A percentile compares a stretch with the other conserved stretches of the same genome.
Conservation (phyloP, 2,888 invertebrate species). For the Volucella zonaria region DNA sequence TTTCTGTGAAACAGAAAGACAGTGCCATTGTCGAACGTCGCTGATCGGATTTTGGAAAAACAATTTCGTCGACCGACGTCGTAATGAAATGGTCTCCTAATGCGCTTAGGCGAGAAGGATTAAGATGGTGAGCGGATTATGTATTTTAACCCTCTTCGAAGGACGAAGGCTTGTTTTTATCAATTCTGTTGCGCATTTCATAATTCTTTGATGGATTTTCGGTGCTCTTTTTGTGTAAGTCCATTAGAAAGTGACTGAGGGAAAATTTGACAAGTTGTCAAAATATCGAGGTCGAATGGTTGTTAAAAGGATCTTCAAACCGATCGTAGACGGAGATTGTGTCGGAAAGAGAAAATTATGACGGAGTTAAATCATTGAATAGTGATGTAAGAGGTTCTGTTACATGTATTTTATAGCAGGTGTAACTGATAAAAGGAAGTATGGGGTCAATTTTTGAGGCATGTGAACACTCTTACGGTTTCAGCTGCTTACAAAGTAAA, state of each 20-base stretch:
- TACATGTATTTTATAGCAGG: too few relatives aligned
- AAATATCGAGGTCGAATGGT: slow-evolving; percentile 32
- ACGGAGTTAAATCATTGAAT: background rate
- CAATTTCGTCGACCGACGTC: slow-evolving; percentile 6
- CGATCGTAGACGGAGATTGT: slow-evolving; percentile 5
- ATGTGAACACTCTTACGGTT: too few relatives aligned
- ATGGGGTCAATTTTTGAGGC: too few relatives aligned
- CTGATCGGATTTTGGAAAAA: slow-evolving; percentile 56
- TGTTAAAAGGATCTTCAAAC: slow-evolving; percentile 2
- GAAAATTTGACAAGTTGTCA: slow-evolving; percentile 60
- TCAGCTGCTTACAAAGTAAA: too few relatives aligned
- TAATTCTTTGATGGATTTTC: slow-evolving; percentile 49
- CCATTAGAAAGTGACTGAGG: slow-evolving; percentile 49
- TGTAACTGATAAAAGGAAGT: too few relatives aligned
- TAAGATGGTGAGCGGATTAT: slow-evolving; percentile 60
- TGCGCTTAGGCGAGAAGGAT: slow-evolving; percentile 55
- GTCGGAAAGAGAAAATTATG: background rate
- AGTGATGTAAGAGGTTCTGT: too few relatives aligned
- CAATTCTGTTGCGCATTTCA: slow-evolving; percentile 39
- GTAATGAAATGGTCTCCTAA: slow-evolving; percentile 22
- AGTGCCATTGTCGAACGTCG: slow-evolving; percentile 12
- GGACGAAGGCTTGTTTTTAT: slow-evolving; percentile 63
- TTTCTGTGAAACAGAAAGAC: slow-evolving; percentile 14
- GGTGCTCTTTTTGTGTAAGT: slow-evolving; percentile 3
- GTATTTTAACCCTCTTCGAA: slow-evolving; percentile 46